These are phyloP conservation scores for Pseudococcus viburni DNA, from an alignment of 2,888 invertebrate species.

Conservation along the genomic window DNA sequence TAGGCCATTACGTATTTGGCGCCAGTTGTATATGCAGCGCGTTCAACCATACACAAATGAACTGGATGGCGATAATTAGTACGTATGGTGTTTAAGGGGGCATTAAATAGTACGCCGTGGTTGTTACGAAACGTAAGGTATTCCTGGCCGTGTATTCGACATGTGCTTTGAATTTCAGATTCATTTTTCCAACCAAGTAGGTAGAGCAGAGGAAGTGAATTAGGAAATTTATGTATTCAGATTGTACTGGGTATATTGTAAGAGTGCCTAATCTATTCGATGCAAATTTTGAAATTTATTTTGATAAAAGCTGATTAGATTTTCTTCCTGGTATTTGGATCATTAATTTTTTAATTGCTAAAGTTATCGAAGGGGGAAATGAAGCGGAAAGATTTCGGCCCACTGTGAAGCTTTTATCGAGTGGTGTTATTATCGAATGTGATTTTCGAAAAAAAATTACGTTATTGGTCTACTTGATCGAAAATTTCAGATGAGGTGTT, in stretches of 20 bases:
- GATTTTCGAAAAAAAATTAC: too few relatives aligned
- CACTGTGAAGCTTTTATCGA: too few relatives aligned
- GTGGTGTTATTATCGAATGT: too few relatives aligned
- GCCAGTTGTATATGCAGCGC: constrained; percentile 57
- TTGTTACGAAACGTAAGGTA: background rate
- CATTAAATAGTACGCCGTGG: background rate
- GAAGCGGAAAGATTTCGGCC: too few relatives aligned
- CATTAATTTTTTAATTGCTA: too few relatives aligned
- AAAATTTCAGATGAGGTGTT: too few relatives aligned
- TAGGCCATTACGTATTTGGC: constrained; percentile 63
- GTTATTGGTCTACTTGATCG: too few relatives aligned
- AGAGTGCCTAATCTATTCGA: background rate
- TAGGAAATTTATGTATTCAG: background rate
- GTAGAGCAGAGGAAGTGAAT: background rate
- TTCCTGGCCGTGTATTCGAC: background rate
- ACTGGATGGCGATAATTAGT: constrained; percentile 49
- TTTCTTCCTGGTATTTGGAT: too few relatives aligned
- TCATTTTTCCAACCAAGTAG: background rate
- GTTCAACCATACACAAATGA: constrained; percentile 29
- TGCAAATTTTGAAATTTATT: background rate
- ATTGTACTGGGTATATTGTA: background rate
- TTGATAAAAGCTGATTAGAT: too few relatives aligned
- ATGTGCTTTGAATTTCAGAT: constrained; percentile 33
- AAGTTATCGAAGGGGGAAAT: too few relatives aligned
- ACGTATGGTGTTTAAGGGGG: constrained; percentile 20